These are phyloP conservation scores for Edolisoma coerulescens DNA, from an alignment of 2,113 vertebrate species.

Conservation along the genomic window DNA sequence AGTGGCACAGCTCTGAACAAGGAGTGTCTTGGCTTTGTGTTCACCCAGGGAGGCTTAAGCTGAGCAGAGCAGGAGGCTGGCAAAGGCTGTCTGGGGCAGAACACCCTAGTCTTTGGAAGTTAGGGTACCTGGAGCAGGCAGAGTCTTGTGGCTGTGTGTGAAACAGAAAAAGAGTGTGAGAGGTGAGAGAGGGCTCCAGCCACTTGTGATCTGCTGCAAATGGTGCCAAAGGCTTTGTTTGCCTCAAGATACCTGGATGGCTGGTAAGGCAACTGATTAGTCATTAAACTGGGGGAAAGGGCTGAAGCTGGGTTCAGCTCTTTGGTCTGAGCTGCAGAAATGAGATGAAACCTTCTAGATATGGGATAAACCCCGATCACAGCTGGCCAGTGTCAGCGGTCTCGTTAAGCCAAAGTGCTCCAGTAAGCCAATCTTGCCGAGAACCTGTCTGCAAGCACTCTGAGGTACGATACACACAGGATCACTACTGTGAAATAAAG, in stretches of 20 bases:
- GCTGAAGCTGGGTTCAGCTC: background rate
- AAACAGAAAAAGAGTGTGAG: background rate
- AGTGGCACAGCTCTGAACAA: background rate
- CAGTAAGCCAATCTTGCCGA: conserved; percentile 10
- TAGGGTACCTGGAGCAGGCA: background rate
- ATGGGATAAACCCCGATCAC: background rate
- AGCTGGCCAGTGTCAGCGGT: background rate
- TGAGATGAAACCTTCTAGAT: conserved; percentile 5
- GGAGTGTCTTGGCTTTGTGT: background rate
- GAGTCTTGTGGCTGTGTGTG: background rate
- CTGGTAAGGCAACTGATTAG: background rate
- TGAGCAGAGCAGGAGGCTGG: background rate
- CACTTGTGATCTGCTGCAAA: background rate
- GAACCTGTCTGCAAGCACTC: conserved; percentile 8
- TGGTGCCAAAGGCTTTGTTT: conserved; percentile 3
- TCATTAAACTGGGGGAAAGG: background rate
- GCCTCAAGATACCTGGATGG: background rate
- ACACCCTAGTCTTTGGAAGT: background rate
- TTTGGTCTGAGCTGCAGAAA: conserved; percentile 15
- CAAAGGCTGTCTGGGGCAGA: background rate
- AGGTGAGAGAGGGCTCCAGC: background rate
- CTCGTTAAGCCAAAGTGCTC: conserved; percentile 21
- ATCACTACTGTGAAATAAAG: conserved; percentile 25
- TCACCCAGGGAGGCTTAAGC: background rate
- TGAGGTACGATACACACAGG: background rate